These are phyloP conservation scores for Glossophaga mutica DNA, from an alignment of 2,797 vertebrate genomes.

Conservation along the genomic window DNA sequence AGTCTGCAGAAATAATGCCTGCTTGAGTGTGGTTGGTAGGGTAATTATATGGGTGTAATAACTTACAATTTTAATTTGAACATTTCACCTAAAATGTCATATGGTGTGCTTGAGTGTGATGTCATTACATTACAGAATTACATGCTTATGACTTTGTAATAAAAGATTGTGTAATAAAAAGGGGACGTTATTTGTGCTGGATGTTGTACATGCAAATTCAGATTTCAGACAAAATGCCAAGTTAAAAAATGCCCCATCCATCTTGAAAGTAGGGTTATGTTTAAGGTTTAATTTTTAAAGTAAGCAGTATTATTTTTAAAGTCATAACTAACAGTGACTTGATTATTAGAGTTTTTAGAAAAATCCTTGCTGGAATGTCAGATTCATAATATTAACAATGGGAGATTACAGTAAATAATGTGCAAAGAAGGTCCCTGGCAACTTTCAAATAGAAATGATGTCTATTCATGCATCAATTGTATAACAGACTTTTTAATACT, in stretches of 20 bases:
- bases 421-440: slow-evolving; percentile 42
- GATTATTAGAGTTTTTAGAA: slow-evolving; percentile 44
- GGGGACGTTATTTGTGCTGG: no score
- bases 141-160: no score
- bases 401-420: slow-evolving; percentile 53
- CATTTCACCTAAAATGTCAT: no score
- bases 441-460: slow-evolving; percentile 33
- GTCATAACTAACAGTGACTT: slow-evolving; percentile 4
- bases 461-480: background rate
- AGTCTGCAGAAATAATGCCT: no score
- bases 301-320: slow-evolving; percentile 37
- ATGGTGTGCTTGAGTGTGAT: no score
- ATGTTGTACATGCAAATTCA: background rate
- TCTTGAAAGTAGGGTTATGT: background rate
- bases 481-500: background rate
- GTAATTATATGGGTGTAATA: no score
- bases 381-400: slow-evolving; percentile 47
- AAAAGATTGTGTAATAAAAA: no score
- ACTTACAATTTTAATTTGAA: no score
- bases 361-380: slow-evolving; percentile 44
- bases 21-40: no score
- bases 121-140: no score
- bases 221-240: background rate
- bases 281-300: slow-evolving; percentile 33
- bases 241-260: background rate